Evolutionary conservation across 2,888 invertebrate genomes (phyloP), one percentile per base, ranked within the genome.

Genomic region (Thysanoteuthis rhombus): DNA sequence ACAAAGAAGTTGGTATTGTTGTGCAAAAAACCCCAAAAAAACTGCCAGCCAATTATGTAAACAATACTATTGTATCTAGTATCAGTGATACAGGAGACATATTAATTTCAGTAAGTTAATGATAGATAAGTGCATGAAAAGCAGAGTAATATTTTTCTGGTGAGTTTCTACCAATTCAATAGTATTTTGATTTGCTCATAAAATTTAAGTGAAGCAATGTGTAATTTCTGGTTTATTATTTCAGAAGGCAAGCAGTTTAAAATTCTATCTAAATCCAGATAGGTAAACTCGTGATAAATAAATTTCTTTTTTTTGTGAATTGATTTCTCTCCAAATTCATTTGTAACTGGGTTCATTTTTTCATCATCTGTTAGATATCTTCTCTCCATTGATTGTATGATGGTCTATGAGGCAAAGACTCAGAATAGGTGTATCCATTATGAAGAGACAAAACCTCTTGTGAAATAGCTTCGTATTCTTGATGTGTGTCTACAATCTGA

Each of bases 401-500:
- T 75, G 42, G 40, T 40, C 8, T n/a, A 6, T 28, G 25, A 32
- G 93, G 89, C 22, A 40, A 32, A 32, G 39, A 16, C 19, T 39
- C 89, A 47, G 38, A 28, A 38, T 52, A 40, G 32, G 45, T 75
- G n/a, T 89, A 42, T 39, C 93, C 93, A 38, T 90, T 52, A 39
- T 47, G 40, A 42, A 42, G 75, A 16, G 90, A 36, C n/a, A 39
- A 75, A 25, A 32, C 32, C 45, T 96, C 96, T n/a, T 95, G 95
- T 22, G 96, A 94, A 42, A 95, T 94, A 58, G 96, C 95, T 93
- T 96, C 96, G 92, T 99, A 97, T 97, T 99, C 99, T 97, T 99
- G 99, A 97, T 99, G 99, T 22, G 99, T 99, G 97, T 99, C 99
- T 97, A 99, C 99, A 96, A 99, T 99, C 98, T 99, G 99, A 95